Conservation (phyloP, 2,888 invertebrate genomes). For the Macrosoma leucophasiata region DNA sequence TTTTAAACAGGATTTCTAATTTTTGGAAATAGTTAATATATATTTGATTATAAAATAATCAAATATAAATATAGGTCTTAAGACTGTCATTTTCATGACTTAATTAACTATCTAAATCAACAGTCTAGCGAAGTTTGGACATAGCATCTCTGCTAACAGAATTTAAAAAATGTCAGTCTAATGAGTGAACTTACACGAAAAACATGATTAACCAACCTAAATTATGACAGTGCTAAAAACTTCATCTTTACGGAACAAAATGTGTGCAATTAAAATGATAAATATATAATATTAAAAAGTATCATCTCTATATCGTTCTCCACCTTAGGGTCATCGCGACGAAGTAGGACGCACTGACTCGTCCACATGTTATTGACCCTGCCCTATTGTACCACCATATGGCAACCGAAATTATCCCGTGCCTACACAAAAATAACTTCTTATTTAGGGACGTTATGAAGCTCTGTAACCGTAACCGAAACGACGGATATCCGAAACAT, state of each 20-base stretch:
- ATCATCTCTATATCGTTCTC: conserved; percentile 45
- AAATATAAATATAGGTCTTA: too few relatives aligned
- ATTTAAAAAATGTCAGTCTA: not conserved
- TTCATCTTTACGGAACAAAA: not conserved
- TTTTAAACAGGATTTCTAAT: too few relatives aligned
- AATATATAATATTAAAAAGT: not conserved
- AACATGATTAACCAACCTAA: not conserved
- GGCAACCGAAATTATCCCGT: conserved; percentile 52
- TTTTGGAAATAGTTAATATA: too few relatives aligned
- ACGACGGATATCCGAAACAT: too few relatives aligned
- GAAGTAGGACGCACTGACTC: conserved; percentile 63
- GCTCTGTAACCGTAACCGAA: too few relatives aligned
- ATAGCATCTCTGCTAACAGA: not conserved
- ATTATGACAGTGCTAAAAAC: not conserved
- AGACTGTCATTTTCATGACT: too few relatives aligned
- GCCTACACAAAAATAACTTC: conserved; percentile 41
- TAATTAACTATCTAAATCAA: not conserved
- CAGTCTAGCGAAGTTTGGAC: too few relatives aligned
- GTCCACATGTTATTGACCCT: conserved; percentile 69
- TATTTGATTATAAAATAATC: too few relatives aligned
- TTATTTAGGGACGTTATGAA: too few relatives aligned
- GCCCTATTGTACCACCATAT: conserved; percentile 68
- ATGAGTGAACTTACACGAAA: not conserved
- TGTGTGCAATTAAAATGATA: not conserved
- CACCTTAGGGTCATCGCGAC: conserved; percentile 50